A percentile compares a stretch with the other conserved stretches of the same genome.
Evolutionary conservation across 2,888 invertebrate species (phyloP).

Genomic region (Fragum fragum): DNA sequence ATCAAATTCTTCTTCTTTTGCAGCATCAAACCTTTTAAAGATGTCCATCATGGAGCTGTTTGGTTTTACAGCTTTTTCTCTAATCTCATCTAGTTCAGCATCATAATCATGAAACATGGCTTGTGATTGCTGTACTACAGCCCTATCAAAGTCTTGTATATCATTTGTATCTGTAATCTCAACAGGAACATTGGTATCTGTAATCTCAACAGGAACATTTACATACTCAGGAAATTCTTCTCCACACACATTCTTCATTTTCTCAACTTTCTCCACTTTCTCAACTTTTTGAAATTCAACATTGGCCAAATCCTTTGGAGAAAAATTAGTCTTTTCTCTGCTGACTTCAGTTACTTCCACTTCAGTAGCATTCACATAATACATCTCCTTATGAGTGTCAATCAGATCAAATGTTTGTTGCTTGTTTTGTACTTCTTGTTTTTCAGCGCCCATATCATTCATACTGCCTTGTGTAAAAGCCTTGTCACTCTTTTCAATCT

Average conservation of each 20-base stretch:
- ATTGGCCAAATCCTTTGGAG: neutral
- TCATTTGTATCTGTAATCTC: neutral
- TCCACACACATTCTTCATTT: neutral
- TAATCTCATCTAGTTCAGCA: conserved; percentile 37
- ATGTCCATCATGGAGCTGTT: conserved; percentile 46
- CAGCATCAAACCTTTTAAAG: conserved; percentile 40
- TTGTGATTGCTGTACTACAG: neutral
- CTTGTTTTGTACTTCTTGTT: neutral
- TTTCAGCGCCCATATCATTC: neutral
- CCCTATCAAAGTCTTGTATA: neutral
- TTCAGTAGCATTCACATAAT: conserved; percentile 4
- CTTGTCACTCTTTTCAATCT: conserved; percentile 63
- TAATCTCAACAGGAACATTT: conserved; percentile 35
- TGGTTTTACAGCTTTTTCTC: conserved; percentile 36
- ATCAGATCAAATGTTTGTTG: neutral
- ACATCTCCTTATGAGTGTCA: neutral
- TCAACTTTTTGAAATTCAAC: neutral
- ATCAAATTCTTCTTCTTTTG: conserved; percentile 22
- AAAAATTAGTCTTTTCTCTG: neutral
- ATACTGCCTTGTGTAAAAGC: conserved; percentile 18
- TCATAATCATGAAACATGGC: conserved; percentile 7
- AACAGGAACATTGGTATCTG: neutral
- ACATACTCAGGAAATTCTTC: conserved; percentile 32
- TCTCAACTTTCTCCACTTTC: neutral
- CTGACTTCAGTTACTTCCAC: neutral